A percentile compares a stretch with the other conserved stretches of the same genome.
phyloP scores from a whole-genome alignment of 1,140 invertebrate genomes.

The Eufriesea mexicana region DNA sequence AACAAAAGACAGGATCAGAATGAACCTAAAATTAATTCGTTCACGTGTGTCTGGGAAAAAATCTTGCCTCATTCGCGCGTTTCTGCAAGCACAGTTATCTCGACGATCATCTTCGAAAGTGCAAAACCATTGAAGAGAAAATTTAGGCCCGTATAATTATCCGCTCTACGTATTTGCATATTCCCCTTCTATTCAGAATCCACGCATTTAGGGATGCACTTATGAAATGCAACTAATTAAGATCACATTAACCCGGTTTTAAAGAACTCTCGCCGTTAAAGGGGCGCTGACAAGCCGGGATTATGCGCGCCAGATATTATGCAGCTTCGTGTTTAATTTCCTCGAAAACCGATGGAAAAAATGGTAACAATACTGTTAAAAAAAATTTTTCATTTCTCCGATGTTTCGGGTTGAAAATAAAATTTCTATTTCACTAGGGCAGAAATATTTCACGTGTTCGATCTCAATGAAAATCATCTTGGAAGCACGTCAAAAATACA shows the following conservation, averaged over 20 bases:
- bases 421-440: neutral
- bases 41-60: neutral
- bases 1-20: no score
- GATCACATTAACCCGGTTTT: constrained; percentile 32
- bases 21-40: neutral
- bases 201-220: constrained; percentile 16
- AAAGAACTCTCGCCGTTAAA: constrained; percentile 36
- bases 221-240: constrained; percentile 43
- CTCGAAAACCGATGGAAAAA: neutral
- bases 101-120: neutral
- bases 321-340: neutral
- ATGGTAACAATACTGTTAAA: neutral
- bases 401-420: no score
- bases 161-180: neutral
- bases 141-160: constrained; percentile 29
- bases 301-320: neutral
- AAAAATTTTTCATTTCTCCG: neutral
- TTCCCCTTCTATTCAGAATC: constrained; percentile 5
- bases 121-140: constrained; percentile 11
- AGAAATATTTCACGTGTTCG: constrained; percentile 34
- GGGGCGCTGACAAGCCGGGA: constrained; percentile 12
- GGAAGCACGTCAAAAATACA: constrained; percentile 21
- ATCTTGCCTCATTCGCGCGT: neutral
- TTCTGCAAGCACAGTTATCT: neutral
- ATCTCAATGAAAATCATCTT: constrained; percentile 40